A percentile compares a stretch with the other conserved stretches of the same genome.
phyloP scores from a whole-genome alignment of 1,140 invertebrate species.

The Drosophila athabasca region DNA sequence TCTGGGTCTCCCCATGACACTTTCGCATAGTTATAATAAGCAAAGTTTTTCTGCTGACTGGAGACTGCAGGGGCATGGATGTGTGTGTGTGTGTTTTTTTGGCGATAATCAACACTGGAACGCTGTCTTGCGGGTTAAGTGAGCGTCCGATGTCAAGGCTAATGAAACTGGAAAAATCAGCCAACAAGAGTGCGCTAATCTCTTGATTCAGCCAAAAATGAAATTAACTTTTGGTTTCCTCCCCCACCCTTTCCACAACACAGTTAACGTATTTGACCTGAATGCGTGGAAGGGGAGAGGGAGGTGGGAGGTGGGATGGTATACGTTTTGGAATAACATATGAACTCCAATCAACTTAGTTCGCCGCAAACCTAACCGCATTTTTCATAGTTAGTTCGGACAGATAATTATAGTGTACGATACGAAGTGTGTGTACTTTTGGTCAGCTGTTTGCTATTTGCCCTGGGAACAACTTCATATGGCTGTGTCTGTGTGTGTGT shows the following conservation, averaged over 20 bases:
- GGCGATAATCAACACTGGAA: slow-evolving; percentile 22
- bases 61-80: slow-evolving; percentile 7
- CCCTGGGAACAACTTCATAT: slow-evolving; percentile 30
- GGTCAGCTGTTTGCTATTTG: slow-evolving; percentile 42
- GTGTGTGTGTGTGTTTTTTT: background rate
- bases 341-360: slow-evolving; percentile 31
- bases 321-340: slow-evolving; percentile 5
- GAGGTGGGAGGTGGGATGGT: too few relatives aligned
- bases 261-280: too few relatives aligned
- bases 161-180: slow-evolving; percentile 65
- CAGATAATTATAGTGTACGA: slow-evolving; percentile 3
- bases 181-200: slow-evolving; percentile 38
- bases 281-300: too few relatives aligned
- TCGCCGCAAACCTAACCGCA: slow-evolving; percentile 1
- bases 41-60: slow-evolving; percentile 67
- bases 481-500: slow-evolving; percentile 1
- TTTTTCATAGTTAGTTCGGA: slow-evolving; percentile 1
- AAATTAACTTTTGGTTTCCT: slow-evolving; percentile 11
- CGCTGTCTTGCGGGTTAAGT: slow-evolving; percentile 30
- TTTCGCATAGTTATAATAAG: slow-evolving; percentile 78
- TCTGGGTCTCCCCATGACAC: slow-evolving; percentile 40
- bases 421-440: slow-evolving; percentile 28
- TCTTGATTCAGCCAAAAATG: slow-evolving; percentile 18
- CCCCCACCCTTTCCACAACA: too few relatives aligned
- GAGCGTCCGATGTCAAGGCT: slow-evolving; percentile 65